A percentile compares a stretch with the other conserved stretches of the same genome.
These are phyloP conservation scores for Sebastes vulpes DNA, from an alignment of 2,797 vertebrate species.

Conservation along the genomic window DNA sequence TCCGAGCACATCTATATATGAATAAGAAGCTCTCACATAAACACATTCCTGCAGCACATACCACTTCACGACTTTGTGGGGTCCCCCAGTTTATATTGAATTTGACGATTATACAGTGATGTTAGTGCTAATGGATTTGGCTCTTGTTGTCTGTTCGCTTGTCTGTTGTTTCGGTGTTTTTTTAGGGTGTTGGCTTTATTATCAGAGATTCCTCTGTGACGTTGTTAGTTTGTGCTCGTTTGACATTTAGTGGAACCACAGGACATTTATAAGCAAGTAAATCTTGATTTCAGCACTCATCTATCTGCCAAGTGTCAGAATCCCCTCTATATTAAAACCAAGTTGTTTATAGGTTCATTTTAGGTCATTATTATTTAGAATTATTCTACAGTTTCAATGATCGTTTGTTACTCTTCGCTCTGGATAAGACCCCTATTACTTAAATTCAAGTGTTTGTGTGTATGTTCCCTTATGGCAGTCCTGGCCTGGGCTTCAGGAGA, in stretches of 20 bases:
- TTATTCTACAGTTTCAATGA: background rate
- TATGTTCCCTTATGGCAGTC: background rate
- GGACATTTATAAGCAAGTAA: constrained; percentile 10
- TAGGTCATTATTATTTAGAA: background rate
- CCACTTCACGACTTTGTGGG: too few species aligned
- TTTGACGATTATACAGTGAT: background rate
- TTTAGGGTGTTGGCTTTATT: constrained; percentile 8
- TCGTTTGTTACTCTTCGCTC: background rate
- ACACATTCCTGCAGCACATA: background rate
- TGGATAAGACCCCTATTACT: background rate
- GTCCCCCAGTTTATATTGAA: background rate
- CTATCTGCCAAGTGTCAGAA: background rate
- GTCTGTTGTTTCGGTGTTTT: background rate
- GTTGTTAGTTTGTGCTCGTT: background rate
- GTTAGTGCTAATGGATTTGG: background rate
- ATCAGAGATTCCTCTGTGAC: background rate
- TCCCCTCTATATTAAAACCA: background rate
- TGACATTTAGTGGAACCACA: constrained; percentile 19
- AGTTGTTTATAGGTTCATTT: background rate
- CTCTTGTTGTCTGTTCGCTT: background rate
- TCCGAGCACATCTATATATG: background rate
- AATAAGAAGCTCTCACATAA: background rate
- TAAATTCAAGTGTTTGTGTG: too few species aligned
- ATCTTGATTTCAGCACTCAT: constrained; percentile 5
- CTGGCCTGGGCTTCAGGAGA: background rate